These are phyloP conservation scores for Piliocolobus tephrosceles DNA, from an alignment of 2,113 vertebrate genomes.

Conservation along the genomic window DNA sequence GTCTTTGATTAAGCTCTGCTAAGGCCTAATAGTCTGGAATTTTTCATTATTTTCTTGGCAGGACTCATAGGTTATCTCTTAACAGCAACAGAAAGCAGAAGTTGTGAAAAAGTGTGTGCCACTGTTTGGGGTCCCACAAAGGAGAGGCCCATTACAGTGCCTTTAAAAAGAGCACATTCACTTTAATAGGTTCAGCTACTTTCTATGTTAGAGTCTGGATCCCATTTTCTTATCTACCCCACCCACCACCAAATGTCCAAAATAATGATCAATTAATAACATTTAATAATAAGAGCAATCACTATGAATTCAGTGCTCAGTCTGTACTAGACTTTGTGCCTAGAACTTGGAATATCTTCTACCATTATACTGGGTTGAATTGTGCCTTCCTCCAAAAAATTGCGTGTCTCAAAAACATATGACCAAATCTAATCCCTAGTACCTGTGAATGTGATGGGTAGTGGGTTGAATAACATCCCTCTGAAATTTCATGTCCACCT, in stretches of 20 bases:
- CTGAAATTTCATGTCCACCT: background rate
- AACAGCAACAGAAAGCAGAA: conserved; percentile 45
- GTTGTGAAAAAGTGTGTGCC: background rate
- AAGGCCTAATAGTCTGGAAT: conserved; percentile 76
- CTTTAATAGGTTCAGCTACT: background rate
- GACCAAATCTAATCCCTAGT: background rate
- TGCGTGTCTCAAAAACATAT: background rate
- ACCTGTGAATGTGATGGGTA: background rate
- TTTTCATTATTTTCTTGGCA: conserved; percentile 79
- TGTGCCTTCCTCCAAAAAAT: background rate
- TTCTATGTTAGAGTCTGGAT: background rate
- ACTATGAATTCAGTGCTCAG: background rate
- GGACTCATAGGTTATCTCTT: conserved; percentile 30
- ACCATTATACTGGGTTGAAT: background rate
- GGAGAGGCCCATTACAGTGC: background rate
- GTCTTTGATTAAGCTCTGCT: conserved; percentile 79
- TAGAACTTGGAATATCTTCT: background rate
- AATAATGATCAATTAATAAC: background rate
- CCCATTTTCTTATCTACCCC: background rate
- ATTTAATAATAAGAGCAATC: background rate
- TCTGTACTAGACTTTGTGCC: background rate
- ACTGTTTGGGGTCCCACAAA: background rate
- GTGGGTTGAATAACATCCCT: background rate
- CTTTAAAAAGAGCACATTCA: background rate
- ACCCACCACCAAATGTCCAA: background rate